Conservation (phyloP, 2,797 vertebrate genomes). For the Manis pentadactyla region DNA sequence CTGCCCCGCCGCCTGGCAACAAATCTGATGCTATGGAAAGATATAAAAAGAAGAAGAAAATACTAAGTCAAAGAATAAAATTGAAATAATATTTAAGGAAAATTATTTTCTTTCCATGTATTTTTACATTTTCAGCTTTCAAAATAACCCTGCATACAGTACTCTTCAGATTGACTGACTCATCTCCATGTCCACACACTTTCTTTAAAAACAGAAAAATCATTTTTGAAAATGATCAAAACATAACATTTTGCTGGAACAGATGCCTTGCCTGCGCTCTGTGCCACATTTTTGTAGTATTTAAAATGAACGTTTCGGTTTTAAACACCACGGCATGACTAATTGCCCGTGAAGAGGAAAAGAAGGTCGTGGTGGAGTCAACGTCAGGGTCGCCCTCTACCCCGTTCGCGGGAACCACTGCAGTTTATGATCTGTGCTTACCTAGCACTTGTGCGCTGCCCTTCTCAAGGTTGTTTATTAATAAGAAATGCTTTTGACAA, state of each 20-base stretch:
- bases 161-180: slow-evolving; percentile 85
- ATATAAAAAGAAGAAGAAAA: slow-evolving; percentile 84
- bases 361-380: slow-evolving; percentile 53
- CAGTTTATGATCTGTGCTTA: neutral
- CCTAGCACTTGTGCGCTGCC: neutral
- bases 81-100: slow-evolving; percentile 86
- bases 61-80: slow-evolving; percentile 84
- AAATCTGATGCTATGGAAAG: slow-evolving; percentile 80
- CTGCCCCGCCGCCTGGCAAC: neutral
- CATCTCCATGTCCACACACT: slow-evolving; percentile 86
- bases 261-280: slow-evolving; percentile 87
- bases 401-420: neutral
- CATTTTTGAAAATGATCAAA: slow-evolving; percentile 85
- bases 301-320: slow-evolving; percentile 83
- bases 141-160: slow-evolving; percentile 85
- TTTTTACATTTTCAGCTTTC: slow-evolving; percentile 87
- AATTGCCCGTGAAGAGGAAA: slow-evolving; percentile 80
- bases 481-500: neutral
- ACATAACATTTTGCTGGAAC: slow-evolving; percentile 87
- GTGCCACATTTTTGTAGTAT: slow-evolving; percentile 86
- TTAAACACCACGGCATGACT: slow-evolving; percentile 83
- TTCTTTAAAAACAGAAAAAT: slow-evolving; percentile 87
- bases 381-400: neutral
- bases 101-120: slow-evolving; percentile 85
- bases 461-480: neutral